Base-by-base conservation (phyloP, 2,113 vertebrate genomes). In the Chloropsis cyanopogon region DNA sequence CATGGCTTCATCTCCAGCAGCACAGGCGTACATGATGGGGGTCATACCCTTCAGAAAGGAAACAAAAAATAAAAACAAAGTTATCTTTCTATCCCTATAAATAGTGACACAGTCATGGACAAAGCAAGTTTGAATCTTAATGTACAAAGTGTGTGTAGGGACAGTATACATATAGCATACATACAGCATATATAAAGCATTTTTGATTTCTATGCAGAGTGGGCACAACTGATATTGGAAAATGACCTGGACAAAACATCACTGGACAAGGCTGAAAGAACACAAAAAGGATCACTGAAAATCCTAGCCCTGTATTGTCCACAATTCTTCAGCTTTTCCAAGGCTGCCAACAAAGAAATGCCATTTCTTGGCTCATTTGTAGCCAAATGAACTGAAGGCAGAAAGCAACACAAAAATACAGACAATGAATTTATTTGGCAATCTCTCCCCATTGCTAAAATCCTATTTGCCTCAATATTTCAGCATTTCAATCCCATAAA, bases 21-120 rank as follows among this genome's bases (percentile, higher is more conserved):
- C 98, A 49, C 99, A 99, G 94, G 99, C 99, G 0, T 99, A 99
- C 99, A 99, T 99, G 46, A 99, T 98, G 0, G 99, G 99, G 14
- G 99, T 99, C 99, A 99, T 98, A 24, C 99, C 99, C 99, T 99
- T 78, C 4, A 25, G 50, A 69, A 73, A 89, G 12, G 24, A 53
- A 52, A 64, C 4, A 50, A 37, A 44, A 54, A 76, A 44, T 20
- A 23, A 46, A 47, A 42, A 21, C 17, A 23, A 50, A 41, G 35
- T 93, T 65, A 35, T 28, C 6, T 54, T 68, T 69, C 26, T 52
- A 1, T 14, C 19, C 6, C 11, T 44, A 2, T 29, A 50, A 71
- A 14, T 41, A 70, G 46, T 6, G 23, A 72, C 35, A 35, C 24
- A 17, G 44, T 21, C 10, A 46, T 0, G 1, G 52, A n/a, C 12